Evolutionary conservation across 1,140 invertebrate genomes (phyloP).

Genomic region (Drosophila persimilis): DNA sequence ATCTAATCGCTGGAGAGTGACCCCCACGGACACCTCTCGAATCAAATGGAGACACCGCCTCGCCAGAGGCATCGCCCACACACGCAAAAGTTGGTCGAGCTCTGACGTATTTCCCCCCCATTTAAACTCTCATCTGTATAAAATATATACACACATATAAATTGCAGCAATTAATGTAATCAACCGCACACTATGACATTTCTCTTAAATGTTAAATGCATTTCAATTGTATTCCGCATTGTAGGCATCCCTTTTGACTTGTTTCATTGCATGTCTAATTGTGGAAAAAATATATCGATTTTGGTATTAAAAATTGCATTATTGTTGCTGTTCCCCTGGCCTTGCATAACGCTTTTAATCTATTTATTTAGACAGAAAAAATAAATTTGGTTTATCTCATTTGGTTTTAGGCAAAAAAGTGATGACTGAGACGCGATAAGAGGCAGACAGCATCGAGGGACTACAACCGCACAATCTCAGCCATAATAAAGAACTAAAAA

Average conservation of each 20-base stretch:
- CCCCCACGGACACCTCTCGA: conserved; percentile 62
- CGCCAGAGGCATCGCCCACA: conserved; percentile 60
- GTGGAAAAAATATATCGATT: conserved; percentile 58
- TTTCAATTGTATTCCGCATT: conserved; percentile 53
- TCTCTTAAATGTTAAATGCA: conserved; percentile 58
- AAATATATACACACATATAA: conserved; percentile 31
- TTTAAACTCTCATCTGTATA: conserved; percentile 26
- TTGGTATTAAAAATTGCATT: conserved; percentile 62
- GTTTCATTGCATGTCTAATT: conserved; percentile 55
- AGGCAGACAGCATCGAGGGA: not conserved
- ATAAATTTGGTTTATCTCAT: conserved; percentile 15
- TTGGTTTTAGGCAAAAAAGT: conserved; percentile 23
- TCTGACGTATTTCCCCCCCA: conserved; percentile 3
- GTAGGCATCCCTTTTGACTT: conserved; percentile 3
- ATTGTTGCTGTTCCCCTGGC: conserved; percentile 7
- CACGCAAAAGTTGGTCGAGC: conserved; percentile 46
- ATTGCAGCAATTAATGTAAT: conserved; percentile 73
- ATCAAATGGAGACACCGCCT: conserved; percentile 18
- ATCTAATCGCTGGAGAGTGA: conserved; percentile 59
- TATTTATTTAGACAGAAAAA: not conserved
- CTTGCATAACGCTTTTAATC: conserved; percentile 24
- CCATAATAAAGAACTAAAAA: conserved; percentile 18
- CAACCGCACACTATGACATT: conserved; percentile 40
- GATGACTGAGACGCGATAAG: conserved; percentile 32
- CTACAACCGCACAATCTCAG: conserved; percentile 27